Evolutionary conservation across 2,888 invertebrate genomes (phyloP).

Genomic region (Allolobophora icterica): DNA sequence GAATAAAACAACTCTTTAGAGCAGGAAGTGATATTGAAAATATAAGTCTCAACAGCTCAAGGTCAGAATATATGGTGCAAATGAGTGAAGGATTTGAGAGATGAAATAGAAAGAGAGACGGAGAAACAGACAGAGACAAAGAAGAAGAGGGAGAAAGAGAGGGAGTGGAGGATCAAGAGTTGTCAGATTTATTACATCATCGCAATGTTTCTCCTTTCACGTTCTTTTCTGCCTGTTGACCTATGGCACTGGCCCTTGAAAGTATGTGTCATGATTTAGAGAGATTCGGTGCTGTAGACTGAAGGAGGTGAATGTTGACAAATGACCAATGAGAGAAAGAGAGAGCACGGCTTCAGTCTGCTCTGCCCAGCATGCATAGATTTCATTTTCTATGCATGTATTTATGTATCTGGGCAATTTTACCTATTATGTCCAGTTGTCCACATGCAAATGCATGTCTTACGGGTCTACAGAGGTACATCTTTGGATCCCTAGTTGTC

Average conservation of each 20-base stretch:
- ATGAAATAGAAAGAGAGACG: no score
- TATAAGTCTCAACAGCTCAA: not conserved
- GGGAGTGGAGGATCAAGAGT: no score
- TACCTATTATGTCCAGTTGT: no score
- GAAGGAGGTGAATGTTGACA: constrained; percentile 1
- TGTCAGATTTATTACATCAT: constrained; percentile 12
- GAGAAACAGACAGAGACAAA: no score
- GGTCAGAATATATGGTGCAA: no score
- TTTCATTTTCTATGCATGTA: not conserved
- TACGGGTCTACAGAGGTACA: no score
- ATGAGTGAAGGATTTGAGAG: no score
- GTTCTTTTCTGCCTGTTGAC: not conserved
- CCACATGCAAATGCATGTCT: no score
- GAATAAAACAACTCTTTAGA: not conserved
- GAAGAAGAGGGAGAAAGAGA: no score
- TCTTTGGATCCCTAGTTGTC: no score
- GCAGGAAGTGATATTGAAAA: not conserved
- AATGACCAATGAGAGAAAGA: not conserved
- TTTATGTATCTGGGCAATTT: no score
- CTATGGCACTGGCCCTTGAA: not conserved
- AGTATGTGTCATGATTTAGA: constrained; percentile 10
- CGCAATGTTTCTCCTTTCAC: not conserved
- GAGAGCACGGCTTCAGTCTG: not conserved
- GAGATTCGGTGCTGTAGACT: not conserved
- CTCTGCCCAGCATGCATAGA: not conserved